phyloP scores from a whole-genome alignment of 1,140 invertebrate species.

The Pararge aegeria region DNA sequence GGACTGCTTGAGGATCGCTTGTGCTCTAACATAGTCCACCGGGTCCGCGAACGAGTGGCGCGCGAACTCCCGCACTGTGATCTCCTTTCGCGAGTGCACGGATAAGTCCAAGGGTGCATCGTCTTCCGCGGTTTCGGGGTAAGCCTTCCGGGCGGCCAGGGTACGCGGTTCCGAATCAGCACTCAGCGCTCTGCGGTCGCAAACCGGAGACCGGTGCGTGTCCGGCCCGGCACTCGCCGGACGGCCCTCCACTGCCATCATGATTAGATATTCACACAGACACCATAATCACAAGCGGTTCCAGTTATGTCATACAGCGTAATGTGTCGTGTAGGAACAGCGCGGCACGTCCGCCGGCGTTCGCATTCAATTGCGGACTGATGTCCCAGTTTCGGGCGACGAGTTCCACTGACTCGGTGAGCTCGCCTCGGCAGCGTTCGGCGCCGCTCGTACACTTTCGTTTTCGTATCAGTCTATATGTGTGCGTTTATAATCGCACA shows the following conservation, averaged over 20 bases:
- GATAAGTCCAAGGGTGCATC: constrained; percentile 83
- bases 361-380: constrained; percentile 68
- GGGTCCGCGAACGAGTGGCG: constrained; percentile 67
- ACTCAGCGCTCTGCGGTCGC: constrained; percentile 56
- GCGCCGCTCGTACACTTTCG: constrained; percentile 74
- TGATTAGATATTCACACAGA: constrained; percentile 59
- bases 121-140: constrained; percentile 71
- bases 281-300: constrained; percentile 66
- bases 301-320: constrained; percentile 72
- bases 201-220: constrained; percentile 43
- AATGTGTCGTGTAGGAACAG: constrained; percentile 49
- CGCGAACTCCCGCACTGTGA: constrained; percentile 74
- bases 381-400: constrained; percentile 72
- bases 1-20: constrained; percentile 71
- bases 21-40: constrained; percentile 67
- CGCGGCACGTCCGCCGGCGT: constrained; percentile 63
- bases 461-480: constrained; percentile 58
- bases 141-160: constrained; percentile 72
- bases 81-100: constrained; percentile 70
- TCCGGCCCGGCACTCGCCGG: constrained; percentile 61
- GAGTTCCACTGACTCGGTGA: constrained; percentile 79
- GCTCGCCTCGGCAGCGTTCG: constrained; percentile 68
- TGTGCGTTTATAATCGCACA: constrained; percentile 48
- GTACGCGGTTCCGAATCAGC: constrained; percentile 64
- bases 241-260: constrained; percentile 70